phyloP scores from a whole-genome alignment of 2,888 invertebrate species.

The Hymenopus coronatus region DNA sequence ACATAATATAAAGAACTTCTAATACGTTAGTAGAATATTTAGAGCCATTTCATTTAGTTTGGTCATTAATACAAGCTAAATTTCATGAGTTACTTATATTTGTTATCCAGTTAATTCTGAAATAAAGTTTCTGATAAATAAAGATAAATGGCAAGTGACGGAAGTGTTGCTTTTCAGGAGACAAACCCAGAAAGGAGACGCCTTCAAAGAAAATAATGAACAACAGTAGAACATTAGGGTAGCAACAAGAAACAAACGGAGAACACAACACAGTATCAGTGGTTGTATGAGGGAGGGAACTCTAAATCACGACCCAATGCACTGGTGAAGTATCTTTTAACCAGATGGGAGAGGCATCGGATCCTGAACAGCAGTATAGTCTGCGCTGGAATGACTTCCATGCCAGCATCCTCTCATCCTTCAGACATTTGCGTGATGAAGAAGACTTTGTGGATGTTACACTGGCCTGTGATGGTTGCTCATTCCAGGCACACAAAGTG shows the following conservation, averaged over 20 bases:
- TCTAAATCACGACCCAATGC: slow-evolving; percentile 23
- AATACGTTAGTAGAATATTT: too few relatives aligned
- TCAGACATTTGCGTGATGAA: slow-evolving; percentile 82
- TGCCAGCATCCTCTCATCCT: slow-evolving; percentile 84
- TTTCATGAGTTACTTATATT: too few relatives aligned
- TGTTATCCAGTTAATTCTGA: not conserved
- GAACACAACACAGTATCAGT: not conserved
- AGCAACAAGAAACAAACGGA: not conserved
- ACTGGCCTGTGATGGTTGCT: slow-evolving; percentile 84
- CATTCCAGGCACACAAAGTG: slow-evolving; percentile 86
- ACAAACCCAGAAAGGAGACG: not conserved
- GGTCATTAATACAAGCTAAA: too few relatives aligned
- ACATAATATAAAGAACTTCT: too few relatives aligned
- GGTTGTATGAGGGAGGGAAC: not conserved
- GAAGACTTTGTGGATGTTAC: slow-evolving; percentile 94
- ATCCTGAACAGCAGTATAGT: slow-evolving; percentile 81
- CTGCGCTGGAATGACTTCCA: slow-evolving; percentile 95
- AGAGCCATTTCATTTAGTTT: too few relatives aligned
- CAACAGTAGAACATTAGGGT: not conserved
- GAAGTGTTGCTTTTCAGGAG: not conserved
- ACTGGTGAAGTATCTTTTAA: slow-evolving; percentile 25
- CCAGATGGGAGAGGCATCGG: slow-evolving; percentile 34
- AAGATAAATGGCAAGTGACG: not conserved
- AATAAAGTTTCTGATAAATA: not conserved
- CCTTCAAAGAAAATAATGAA: not conserved